Percentiles rank a stretch among this genome's conserved stretches.
These are phyloP conservation scores for Andrena minutula DNA, from an alignment of 2,888 invertebrate genomes.

Conservation along the genomic window DNA sequence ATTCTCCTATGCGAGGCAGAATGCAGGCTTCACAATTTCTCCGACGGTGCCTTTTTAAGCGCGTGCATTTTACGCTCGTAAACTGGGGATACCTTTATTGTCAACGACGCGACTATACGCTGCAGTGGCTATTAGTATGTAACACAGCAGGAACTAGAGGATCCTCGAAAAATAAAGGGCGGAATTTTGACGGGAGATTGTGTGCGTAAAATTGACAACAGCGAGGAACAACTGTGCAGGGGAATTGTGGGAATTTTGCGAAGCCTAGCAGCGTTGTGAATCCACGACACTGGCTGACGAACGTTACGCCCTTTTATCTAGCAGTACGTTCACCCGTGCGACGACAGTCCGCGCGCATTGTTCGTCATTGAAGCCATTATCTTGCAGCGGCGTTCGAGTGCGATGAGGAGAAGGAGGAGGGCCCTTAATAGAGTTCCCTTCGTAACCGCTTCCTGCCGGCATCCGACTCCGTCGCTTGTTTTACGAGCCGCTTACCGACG, in stretches of 20 bases:
- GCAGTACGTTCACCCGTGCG: conserved; percentile 25
- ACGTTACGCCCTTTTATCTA: conserved; percentile 9
- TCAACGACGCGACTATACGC: too few relatives aligned
- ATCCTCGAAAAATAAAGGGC: background rate
- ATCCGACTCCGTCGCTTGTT: conserved; percentile 43
- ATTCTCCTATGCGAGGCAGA: background rate
- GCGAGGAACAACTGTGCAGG: too few relatives aligned
- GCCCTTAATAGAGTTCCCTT: conserved; percentile 51
- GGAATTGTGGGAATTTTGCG: too few relatives aligned
- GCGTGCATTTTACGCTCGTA: background rate
- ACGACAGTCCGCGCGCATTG: conserved; percentile 19
- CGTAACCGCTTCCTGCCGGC: conserved; percentile 42
- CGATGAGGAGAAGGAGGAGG: conserved; percentile 7
- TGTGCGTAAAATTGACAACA: too few relatives aligned
- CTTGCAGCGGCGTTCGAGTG: conserved; percentile 20
- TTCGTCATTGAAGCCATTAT: conserved; percentile 54
- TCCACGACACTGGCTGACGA: background rate
- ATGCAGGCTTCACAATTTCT: background rate
- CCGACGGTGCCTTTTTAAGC: background rate
- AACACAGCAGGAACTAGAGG: background rate
- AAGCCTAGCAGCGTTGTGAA: background rate
- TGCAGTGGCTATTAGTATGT: background rate
- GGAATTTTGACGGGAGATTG: too few relatives aligned
- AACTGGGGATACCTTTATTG: conserved; percentile 1
- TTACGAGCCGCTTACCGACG: conserved; percentile 56